A percentile compares a stretch with the other conserved stretches of the same genome.
These are phyloP conservation scores for Epizoanthus fatuus DNA, from an alignment of 92 coral and sea anemone species.

Conservation along the genomic window DNA sequence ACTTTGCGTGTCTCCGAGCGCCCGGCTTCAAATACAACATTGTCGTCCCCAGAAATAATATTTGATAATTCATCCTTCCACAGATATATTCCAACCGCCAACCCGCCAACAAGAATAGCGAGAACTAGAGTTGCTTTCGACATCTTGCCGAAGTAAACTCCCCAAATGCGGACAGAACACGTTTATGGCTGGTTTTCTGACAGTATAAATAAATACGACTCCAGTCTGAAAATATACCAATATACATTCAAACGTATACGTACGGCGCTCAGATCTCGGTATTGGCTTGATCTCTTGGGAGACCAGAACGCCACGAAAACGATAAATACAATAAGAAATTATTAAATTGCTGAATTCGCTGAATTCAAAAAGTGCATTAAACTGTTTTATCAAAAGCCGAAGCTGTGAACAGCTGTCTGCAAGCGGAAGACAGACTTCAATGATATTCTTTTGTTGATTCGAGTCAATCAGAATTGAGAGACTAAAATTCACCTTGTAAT, in stretches of 20 bases:
- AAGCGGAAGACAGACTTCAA: neutral
- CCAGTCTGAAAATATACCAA: too few relatives aligned
- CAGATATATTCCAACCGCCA: conserved; percentile 37
- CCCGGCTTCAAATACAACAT: neutral
- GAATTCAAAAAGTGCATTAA: too few relatives aligned
- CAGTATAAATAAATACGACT: neutral
- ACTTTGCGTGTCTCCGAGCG: neutral
- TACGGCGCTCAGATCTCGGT: too few relatives aligned
- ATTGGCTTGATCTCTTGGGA: too few relatives aligned
- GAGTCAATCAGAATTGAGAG: conserved; percentile 23
- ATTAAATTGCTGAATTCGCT: too few relatives aligned
- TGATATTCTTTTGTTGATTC: conserved; percentile 14
- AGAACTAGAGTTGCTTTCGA: conserved; percentile 1
- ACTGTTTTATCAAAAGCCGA: neutral
- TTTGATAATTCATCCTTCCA: conserved; percentile 19
- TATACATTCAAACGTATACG: too few relatives aligned
- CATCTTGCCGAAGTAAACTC: conserved; percentile 14
- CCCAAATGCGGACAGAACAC: neutral
- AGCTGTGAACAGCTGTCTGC: conserved; percentile 12
- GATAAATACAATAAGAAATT: too few relatives aligned
- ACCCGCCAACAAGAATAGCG: conserved; percentile 31
- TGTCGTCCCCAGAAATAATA: neutral
- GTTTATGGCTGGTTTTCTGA: neutral
- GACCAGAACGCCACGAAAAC: too few relatives aligned
- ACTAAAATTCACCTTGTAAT: neutral